These are phyloP conservation scores for Girardia tigrina DNA, from an alignment of 2,888 invertebrate genomes.

Conservation along the genomic window DNA sequence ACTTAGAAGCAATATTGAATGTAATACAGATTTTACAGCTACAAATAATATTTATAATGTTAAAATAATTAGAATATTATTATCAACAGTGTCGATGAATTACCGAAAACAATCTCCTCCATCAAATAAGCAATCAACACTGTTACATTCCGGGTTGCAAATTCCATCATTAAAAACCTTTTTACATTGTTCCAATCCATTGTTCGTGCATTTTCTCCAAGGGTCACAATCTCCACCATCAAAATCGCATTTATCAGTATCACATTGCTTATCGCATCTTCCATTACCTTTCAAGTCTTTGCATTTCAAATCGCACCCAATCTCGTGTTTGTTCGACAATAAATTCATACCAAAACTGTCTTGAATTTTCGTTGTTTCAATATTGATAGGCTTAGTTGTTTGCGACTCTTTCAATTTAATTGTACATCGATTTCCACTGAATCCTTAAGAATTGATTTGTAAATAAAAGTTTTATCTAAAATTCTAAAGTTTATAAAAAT, in stretches of 20 bases:
- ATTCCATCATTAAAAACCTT: conserved; percentile 8
- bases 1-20: too few species aligned
- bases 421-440: neutral
- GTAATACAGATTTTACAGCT: too few species aligned
- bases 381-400: neutral
- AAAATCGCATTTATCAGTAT: neutral
- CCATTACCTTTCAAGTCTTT: neutral
- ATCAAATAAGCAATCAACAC: conserved; percentile 15
- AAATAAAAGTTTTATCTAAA: too few species aligned
- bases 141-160: conserved; percentile 19
- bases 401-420: neutral
- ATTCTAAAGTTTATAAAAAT: too few species aligned
- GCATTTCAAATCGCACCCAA: neutral
- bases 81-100: too few species aligned
- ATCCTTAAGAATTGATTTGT: too few species aligned
- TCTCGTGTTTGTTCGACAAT: neutral
- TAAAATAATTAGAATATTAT: too few species aligned
- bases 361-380: neutral
- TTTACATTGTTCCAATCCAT: neutral
- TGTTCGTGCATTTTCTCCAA: neutral
- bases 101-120: neutral
- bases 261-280: neutral
- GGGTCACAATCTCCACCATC: conserved; percentile 10
- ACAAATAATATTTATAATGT: too few species aligned
- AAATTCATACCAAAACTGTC: too few species aligned